These are phyloP conservation scores for Syngnathoides biaculeatus DNA, from an alignment of 2,113 vertebrate species.

Conservation along the genomic window DNA sequence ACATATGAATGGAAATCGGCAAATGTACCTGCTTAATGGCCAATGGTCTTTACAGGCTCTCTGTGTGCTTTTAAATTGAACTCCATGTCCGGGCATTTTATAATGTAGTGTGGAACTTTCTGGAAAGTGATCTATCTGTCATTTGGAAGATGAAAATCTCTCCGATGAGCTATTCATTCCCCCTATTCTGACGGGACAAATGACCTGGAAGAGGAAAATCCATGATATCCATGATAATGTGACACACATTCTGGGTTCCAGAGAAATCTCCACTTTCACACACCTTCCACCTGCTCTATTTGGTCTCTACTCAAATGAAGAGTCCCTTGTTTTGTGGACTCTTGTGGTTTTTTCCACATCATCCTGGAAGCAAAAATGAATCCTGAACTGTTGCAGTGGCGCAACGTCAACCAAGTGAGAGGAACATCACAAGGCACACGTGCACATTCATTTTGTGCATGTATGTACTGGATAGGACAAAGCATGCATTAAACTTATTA, in stretches of 20 bases:
- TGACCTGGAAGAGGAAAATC: background rate
- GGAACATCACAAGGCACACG: background rate
- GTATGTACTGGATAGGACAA: background rate
- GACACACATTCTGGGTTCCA: background rate
- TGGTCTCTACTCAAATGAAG: background rate
- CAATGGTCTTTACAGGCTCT: background rate
- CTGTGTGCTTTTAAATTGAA: background rate
- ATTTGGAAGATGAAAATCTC: background rate
- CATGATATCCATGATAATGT: background rate
- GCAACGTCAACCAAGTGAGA: background rate
- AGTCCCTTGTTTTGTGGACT: too few species aligned
- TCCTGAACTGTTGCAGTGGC: background rate
- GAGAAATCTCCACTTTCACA: background rate
- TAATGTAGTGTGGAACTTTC: background rate
- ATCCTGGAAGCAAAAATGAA: background rate
- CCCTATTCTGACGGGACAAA: background rate
- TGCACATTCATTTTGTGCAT: background rate
- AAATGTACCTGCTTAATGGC: constrained; percentile 30
- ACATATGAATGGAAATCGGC: constrained; percentile 1
- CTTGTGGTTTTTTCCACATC: background rate
- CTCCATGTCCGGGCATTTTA: constrained; percentile 6
- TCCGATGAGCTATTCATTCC: background rate
- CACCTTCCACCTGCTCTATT: background rate
- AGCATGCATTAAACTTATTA: background rate
- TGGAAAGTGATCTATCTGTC: background rate